Evolutionary conservation across 2,888 invertebrate species (phyloP), one percentile per base, ranked within the genome.

Genomic region (Cantharis nigra): DNA sequence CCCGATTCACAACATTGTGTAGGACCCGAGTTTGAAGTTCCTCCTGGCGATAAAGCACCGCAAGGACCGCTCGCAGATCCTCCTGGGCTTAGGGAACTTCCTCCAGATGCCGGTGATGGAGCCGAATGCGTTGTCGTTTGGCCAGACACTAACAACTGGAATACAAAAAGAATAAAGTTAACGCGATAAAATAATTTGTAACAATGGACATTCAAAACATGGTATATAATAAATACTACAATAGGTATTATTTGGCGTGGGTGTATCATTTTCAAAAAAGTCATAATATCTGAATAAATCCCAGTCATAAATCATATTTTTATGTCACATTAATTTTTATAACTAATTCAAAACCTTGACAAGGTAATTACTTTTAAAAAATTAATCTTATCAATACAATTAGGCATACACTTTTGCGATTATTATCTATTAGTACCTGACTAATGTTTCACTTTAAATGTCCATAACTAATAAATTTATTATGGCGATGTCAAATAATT

Each of bases 1-100:
- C 97, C 97, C 82, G 96, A 96, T 88, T 97, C 97, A 90, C 97
- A 97, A 90, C 97, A 97, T 81, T 87, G 88, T 81, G 87, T 85
- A 20, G 88, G 87, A 77, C 89, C 84, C 78, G 89, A 83, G 81
- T 84, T 87, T 76, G 85, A 89, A 72, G 87, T 86, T 49, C 88
- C 88, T n/a, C 87, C 92, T 3, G 92, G 92, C n/a, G 91, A 92
- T 73, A 91, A 89, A 76, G 91, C 91, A 67, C 86, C 87, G 70
- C 83, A 86, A 26, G 75, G 79, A n/a, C 79, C 79, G 75, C 89
- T 85, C 80, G 89, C 88, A 79, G 90, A 87, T 76, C 93, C 93
- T 80, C 94, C 93, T 69, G 94, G 94, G 83, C 93, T 93, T 82
- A 94, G 90, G 79, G 95, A 94, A 80, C 93, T 93, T 67, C 94